These are phyloP conservation scores for Liopterus haemorrhoidalis DNA, from an alignment of 2,888 invertebrate genomes.

Conservation along the genomic window DNA sequence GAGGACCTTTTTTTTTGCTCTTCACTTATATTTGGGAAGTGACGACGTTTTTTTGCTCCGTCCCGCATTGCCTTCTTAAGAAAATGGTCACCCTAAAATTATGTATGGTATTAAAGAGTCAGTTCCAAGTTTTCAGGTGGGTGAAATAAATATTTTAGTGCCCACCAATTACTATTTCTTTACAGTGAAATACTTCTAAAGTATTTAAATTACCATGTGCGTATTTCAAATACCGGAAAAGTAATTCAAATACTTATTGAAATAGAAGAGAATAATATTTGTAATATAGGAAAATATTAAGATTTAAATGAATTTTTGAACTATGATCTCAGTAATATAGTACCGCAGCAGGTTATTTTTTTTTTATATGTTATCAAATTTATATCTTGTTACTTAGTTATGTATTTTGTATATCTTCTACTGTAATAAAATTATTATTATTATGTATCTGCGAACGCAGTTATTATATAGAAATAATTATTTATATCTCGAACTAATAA, in stretches of 20 bases:
- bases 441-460: neutral
- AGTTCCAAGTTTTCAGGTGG: no score
- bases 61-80: no score
- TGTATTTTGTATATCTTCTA: conserved; percentile 10
- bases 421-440: neutral
- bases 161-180: conserved; percentile 1
- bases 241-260: neutral
- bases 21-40: no score
- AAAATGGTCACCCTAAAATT: no score
- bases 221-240: neutral
- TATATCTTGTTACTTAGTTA: conserved; percentile 12
- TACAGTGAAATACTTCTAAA: neutral
- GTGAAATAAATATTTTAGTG: no score
- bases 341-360: neutral
- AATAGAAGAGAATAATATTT: neutral
- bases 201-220: conserved; percentile 2
- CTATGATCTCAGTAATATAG: no score
- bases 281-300: neutral
- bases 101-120: no score
- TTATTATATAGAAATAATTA: no score
- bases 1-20: no score
- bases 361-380: conserved; percentile 6
- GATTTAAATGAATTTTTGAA: neutral
- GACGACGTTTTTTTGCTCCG: no score
- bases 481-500: no score